A percentile compares a stretch with the other conserved stretches of the same genome.
Evolutionary conservation across 2,888 invertebrate genomes (phyloP).

Genomic region (Oscheius sp.): DNA sequence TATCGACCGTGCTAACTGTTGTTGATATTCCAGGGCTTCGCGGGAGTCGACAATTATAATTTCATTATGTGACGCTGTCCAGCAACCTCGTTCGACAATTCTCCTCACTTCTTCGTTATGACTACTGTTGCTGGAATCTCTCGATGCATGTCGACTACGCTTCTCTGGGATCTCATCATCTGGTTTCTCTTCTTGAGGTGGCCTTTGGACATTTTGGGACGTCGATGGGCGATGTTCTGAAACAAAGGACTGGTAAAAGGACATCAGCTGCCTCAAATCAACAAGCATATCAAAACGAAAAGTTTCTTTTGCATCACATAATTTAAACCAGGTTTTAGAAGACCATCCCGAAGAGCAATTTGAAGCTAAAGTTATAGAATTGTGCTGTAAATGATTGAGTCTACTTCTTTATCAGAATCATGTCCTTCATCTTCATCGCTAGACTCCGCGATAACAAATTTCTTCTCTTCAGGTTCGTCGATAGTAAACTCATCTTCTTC

Average conservation of each 20-base stretch:
- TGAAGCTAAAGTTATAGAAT: conserved; percentile 80
- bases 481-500: conserved; percentile 28
- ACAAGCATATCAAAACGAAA: too few relatives aligned
- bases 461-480: conserved; percentile 22
- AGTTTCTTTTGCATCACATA: conserved; percentile 75
- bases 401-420: conserved; percentile 36
- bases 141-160: conserved; percentile 62
- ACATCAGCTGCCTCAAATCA: too few relatives aligned
- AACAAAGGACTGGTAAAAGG: not conserved
- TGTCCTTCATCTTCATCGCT: conserved; percentile 24
- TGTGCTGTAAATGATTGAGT: not conserved
- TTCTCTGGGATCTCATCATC: conserved; percentile 46
- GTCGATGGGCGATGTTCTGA: conserved; percentile 35
- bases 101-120: conserved; percentile 49
- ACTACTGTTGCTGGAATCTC: conserved; percentile 61
- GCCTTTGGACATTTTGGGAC: conserved; percentile 10
- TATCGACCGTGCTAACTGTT: not conserved
- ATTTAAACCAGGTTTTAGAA: conserved; percentile 85
- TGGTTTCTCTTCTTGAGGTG: not conserved
- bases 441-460: not conserved
- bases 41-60: conserved; percentile 21
- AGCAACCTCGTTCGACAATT: conserved; percentile 16
- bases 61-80: conserved; percentile 8
- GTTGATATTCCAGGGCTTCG: not conserved
- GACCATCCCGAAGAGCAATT: conserved; percentile 87